Evolutionary conservation across 2,113 vertebrate genomes (phyloP).

Genomic region (Trogon surrucura): DNA sequence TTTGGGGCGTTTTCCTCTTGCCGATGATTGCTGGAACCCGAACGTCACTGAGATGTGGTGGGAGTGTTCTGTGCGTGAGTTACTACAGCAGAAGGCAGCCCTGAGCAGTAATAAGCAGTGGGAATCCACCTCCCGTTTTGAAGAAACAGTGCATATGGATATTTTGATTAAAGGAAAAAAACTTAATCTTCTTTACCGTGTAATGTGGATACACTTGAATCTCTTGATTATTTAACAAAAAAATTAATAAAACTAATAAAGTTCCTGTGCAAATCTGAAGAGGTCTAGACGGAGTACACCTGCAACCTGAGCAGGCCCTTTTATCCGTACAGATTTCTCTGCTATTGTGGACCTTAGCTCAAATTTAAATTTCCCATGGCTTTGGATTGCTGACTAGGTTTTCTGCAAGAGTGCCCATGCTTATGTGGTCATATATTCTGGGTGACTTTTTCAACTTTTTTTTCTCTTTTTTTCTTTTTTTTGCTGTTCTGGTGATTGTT

Average conservation of each 20-base stretch:
- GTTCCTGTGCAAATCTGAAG: slow-evolving; percentile 81
- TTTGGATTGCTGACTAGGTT: slow-evolving; percentile 88
- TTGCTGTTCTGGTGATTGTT: slow-evolving; percentile 74
- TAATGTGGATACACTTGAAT: slow-evolving; percentile 77
- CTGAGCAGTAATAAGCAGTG: slow-evolving; percentile 24
- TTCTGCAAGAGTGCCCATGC: slow-evolving; percentile 97
- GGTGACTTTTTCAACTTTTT: slow-evolving; percentile 73
- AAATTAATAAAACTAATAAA: slow-evolving; percentile 89
- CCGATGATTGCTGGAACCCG: neutral
- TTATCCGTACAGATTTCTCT: slow-evolving; percentile 66
- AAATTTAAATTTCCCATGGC: slow-evolving; percentile 91
- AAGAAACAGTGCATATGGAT: slow-evolving; percentile 67
- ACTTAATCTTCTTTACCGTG: slow-evolving; percentile 74
- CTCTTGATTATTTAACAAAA: slow-evolving; percentile 82
- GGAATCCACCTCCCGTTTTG: slow-evolving; percentile 37
- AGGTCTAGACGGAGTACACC: slow-evolving; percentile 81
- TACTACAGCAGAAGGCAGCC: slow-evolving; percentile 35
- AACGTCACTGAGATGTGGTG: neutral
- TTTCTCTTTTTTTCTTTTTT: neutral
- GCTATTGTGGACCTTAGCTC: slow-evolving; percentile 74
- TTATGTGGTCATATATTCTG: slow-evolving; percentile 82
- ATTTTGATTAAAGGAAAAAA: slow-evolving; percentile 73
- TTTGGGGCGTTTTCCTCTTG: neutral
- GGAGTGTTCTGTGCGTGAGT: slow-evolving; percentile 29
- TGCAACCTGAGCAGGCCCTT: slow-evolving; percentile 81